Conservation (phyloP, 2,888 invertebrate species). For the Lottia scabra region DNA sequence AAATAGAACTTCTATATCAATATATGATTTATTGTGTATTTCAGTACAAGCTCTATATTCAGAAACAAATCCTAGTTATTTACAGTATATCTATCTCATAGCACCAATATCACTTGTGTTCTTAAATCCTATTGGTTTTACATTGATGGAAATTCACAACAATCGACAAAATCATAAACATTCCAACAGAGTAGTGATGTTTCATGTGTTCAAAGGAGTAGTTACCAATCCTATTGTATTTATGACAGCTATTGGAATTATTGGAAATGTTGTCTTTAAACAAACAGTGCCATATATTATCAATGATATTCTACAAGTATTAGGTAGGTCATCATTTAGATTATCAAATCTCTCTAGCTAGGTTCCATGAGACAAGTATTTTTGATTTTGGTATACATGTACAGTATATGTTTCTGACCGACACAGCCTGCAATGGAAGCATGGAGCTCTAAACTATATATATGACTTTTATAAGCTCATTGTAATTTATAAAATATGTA, state of each 20-base stretch:
- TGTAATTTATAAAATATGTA: too few species aligned
- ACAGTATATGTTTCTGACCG: too few species aligned
- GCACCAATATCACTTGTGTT: slow-evolving; percentile 94
- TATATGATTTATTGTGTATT: slow-evolving; percentile 18
- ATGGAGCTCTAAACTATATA: too few species aligned
- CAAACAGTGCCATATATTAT: slow-evolving; percentile 83
- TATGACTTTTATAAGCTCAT: too few species aligned
- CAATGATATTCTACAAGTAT: slow-evolving; percentile 76
- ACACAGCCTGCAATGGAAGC: too few species aligned
- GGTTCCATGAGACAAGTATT: too few species aligned
- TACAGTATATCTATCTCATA: slow-evolving; percentile 90
- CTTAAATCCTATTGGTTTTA: slow-evolving; percentile 90
- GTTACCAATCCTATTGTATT: slow-evolving; percentile 89
- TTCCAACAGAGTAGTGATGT: slow-evolving; percentile 24
- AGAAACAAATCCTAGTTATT: slow-evolving; percentile 88
- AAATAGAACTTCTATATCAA: neutral
- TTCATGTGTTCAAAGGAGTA: slow-evolving; percentile 71
- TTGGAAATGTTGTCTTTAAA: slow-evolving; percentile 84
- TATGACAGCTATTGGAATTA: slow-evolving; percentile 92
- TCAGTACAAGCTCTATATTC: slow-evolving; percentile 81
- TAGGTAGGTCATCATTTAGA: slow-evolving; percentile 72
- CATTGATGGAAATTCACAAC: slow-evolving; percentile 82
- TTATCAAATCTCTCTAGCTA: neutral
- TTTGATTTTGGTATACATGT: too few species aligned
- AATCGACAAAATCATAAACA: neutral